Base-by-base conservation (phyloP, 2,888 invertebrate genomes). In the Sturmia bella region DNA sequence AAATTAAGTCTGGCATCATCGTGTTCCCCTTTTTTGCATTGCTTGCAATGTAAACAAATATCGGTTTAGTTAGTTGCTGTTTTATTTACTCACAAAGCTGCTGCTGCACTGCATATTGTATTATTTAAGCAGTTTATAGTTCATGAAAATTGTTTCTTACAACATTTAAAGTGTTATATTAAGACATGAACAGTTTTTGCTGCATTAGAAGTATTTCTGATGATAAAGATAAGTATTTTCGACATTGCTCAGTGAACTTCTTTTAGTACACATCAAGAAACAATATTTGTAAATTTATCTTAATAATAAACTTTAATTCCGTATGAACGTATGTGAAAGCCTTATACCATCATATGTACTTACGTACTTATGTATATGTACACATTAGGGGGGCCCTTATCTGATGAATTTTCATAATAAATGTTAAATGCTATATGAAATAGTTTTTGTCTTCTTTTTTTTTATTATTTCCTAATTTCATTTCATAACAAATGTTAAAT, bases 161-260 rank as follows among this genome's bases (percentile, higher is more conserved):
- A 74, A 6, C 7, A 56, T n/a, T 21, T 19, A 6, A 43, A 1
- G 32, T 64, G 9, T 19, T 39, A 41, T 61, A 32, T 59, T 4
- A 48, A 43, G 24, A 11, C 3, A 76, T 69, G 68, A 68, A 43
- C 41, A 68, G 21, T 52, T 68, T 50, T 39, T 76, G 76, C 45
- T 76, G 76, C 7, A 17, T 3, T 6, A 52, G 17, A 43, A 43
- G 19, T n/a, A 17, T 32, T 39, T 43, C 41, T 0, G 59, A 37
- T 7, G 45, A 52, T 54, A 61, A 69, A 61, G 68, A 76, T 76
- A 37, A 76, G 76, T 76, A 76, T 61, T 66, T 75, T 21, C n/a
- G n/a, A n/a, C 24, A 48, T 41, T 32, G 27, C n/a, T 52, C 4
- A 39, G 39, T 13, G 21, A 5, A 9, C 2, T 45, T 6, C 12